Conservation (phyloP, 2,113 vertebrate genomes). For the Muscicapa adusta region DNA sequence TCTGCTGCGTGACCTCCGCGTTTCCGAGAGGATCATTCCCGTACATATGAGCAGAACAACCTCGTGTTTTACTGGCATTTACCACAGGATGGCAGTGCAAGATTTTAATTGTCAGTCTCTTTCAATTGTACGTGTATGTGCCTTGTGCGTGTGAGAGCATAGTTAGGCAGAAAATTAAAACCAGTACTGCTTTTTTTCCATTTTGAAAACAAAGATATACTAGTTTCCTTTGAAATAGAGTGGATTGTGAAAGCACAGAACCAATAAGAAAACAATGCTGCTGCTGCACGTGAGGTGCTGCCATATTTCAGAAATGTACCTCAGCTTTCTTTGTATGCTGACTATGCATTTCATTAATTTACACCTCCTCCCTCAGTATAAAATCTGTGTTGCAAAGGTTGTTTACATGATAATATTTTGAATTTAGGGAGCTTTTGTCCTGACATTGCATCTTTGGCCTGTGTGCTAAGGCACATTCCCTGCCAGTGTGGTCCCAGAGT, state of each 20-base stretch:
- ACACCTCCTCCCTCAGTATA: neutral
- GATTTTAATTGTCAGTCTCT: neutral
- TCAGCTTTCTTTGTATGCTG: neutral
- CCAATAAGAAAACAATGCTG: neutral
- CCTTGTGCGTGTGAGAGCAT: neutral
- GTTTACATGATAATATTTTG: neutral
- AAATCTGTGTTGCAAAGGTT: neutral
- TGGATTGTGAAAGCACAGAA: neutral
- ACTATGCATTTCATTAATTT: neutral
- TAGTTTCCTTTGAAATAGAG: neutral
- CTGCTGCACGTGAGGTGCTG: neutral
- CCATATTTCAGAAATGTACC: neutral
- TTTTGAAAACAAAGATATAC: conserved; percentile 12
- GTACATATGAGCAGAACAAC: fast-evolving
- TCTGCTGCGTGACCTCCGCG: neutral
- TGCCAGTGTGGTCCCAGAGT: fast-evolving
- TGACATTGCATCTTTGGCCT: neutral
- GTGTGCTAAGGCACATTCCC: neutral
- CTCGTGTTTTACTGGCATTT: neutral
- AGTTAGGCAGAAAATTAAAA: conserved; percentile 47
- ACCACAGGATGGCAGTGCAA: conserved; percentile 59
- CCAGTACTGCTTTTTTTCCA: conserved; percentile 32
- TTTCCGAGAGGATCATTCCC: neutral
- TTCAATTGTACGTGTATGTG: neutral
- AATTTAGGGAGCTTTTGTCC: neutral